These are phyloP conservation scores for Odontothrips loti DNA, from an alignment of 2,888 invertebrate species.

Conservation along the genomic window DNA sequence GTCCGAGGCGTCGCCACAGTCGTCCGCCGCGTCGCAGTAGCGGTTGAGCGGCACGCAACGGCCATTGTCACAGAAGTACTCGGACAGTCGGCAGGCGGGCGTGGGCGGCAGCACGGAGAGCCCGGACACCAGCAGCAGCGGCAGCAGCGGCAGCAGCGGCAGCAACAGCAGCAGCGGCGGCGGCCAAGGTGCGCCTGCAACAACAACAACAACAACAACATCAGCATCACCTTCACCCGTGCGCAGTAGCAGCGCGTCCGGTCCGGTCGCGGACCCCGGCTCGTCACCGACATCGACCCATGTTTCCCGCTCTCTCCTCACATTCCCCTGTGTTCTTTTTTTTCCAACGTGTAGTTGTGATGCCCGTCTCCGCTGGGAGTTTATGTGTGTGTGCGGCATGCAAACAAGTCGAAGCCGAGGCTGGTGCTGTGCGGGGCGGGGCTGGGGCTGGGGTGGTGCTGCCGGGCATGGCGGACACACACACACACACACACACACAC, in stretches of 20 bases:
- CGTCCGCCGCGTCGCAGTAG: constrained; percentile 73
- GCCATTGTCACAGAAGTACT: constrained; percentile 63
- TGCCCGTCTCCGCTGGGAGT: not conserved
- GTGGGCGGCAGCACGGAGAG: constrained; percentile 50
- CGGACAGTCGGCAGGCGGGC: constrained; percentile 60
- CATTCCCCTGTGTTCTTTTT: too few species aligned
- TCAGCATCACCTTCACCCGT: constrained; percentile 10
- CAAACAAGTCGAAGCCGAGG: constrained; percentile 2
- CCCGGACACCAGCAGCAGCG: constrained; percentile 47
- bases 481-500: too few species aligned
- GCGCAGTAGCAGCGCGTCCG: not conserved
- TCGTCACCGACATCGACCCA: too few species aligned
- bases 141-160: constrained; percentile 38
- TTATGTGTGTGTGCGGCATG: constrained; percentile 32
- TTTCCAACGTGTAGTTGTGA: not conserved
- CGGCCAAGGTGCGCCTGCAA: not conserved
- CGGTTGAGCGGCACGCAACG: constrained; percentile 65
- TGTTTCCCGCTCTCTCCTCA: too few species aligned
- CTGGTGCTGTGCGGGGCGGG: constrained; percentile 29
- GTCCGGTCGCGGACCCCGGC: too few species aligned
- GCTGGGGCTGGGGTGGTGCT: too few species aligned
- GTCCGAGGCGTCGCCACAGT: constrained; percentile 76
- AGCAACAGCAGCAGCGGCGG: constrained; percentile 29
- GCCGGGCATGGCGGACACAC: constrained; percentile 25
- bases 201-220: not conserved